Evolutionary conservation across 2,888 invertebrate species (phyloP), one percentile per base, ranked within the genome.

Genomic region (Drosophila tripunctata): DNA sequence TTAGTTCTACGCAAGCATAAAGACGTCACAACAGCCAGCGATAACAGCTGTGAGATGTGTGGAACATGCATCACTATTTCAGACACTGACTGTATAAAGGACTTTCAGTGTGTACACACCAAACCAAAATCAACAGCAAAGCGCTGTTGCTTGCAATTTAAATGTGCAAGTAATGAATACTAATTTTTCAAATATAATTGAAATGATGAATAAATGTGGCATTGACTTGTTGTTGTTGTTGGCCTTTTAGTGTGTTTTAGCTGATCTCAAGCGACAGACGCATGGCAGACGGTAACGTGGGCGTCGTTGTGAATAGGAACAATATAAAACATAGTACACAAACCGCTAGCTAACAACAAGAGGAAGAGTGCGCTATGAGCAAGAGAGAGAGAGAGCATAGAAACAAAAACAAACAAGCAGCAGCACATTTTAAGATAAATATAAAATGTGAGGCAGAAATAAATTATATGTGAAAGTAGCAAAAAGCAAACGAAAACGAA

Each of bases 361-460:
- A 50, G 56, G 64, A 74, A 61, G 60, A 60, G 41, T n/a, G n/a
- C n/a, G n/a, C n/a, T n/a, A 56, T 10, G 19, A n/a, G 7, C 41
- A 4, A 52, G 31, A 40, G 50, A 36, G 12, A 33, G 12, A 33
- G 15, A 24, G 27, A 61, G 30, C 61, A 67, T 60, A 60, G 51
- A 24, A 78, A 64, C 81, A 74, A 74, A 71, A 81, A 71, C 78
- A 81, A 85, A 68, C 64, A 76, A 64, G 17, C 79, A 85, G 17
- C 79, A 85, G 58, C 76, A 75, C 73, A 73, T 75, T 77, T 77
- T 47, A 22, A 81, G 68, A 75, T 81, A 82, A 82, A 75, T 85
- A 82, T 85, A 85, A 79, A 74, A 78, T 65, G 58, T 54, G 62
- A 75, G 36, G 64, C 80, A n/a, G n/a, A n/a, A n/a, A n/a, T n/a